Evolutionary conservation across 2,113 vertebrate species (phyloP), one percentile per base, ranked within the genome.

Genomic region (Ctenodactylus gundi): DNA sequence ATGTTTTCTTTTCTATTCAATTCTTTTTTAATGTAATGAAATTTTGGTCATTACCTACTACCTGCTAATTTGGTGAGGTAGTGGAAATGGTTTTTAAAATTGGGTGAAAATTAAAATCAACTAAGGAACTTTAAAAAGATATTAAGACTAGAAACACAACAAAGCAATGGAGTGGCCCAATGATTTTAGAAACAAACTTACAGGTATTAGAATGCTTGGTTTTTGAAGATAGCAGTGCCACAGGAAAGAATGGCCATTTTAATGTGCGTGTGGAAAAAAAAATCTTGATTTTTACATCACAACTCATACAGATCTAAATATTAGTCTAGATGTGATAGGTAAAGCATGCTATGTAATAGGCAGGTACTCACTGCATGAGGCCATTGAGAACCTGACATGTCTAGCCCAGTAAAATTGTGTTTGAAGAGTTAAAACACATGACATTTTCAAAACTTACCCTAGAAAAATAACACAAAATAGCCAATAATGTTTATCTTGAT

Each of bases 71-170:
- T 89, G 80, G 41, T 72, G 75, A 88, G 6, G 49, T 58, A 58
- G n/a, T 89, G 41, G 27, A 57, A 85, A 49, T 88, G 34, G 29
- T 77, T 94, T 60, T 88, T 78, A 88, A 7, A 41, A 51, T 1
- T 85, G 34, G 21, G 49, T 82, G 18, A 67, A 87, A 93, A 41
- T 49, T 36, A 94, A 64, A 83, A 51, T 82, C 72, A 90, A 31
- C 55, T 29, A 49, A 23, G 49, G 29, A 88, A 44, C 27, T 85
- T 73, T 7, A 36, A 68, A 93, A 84, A 36, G n/a, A 62, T 21
- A 44, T 62, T 81, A 44, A 84, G 60, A 13, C 17, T 73, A 95
- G 70, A 65, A 13, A n/a, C 27, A 84, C 6, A 20, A 2, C 23
- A 58, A 55, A 65, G 21, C 18, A 34, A 41, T 36, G 6, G 46